Conservation (phyloP, 1,140 invertebrate genomes). For the Lordiphosa clarofinis region DNA sequence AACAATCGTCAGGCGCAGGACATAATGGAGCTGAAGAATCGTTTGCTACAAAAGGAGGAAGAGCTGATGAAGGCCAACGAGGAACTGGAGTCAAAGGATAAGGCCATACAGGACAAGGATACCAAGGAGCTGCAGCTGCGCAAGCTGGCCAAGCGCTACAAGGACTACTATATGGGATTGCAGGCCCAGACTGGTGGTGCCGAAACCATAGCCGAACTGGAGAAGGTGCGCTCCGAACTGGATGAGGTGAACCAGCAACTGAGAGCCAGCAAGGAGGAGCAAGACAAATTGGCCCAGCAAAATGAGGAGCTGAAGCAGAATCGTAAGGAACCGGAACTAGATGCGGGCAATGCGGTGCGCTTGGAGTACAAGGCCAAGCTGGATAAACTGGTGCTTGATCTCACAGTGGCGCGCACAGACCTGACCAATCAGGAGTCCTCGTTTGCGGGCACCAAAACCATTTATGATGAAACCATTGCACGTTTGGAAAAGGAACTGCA, state of each 20-base stretch:
- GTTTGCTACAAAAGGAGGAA: constrained; percentile 82
- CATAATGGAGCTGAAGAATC: constrained; percentile 82
- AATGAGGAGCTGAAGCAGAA: constrained; percentile 86
- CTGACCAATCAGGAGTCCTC: constrained; percentile 83
- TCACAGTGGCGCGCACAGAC: constrained; percentile 74
- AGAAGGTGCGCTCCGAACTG: constrained; percentile 80
- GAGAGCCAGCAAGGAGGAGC: constrained; percentile 82
- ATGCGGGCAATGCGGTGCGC: constrained; percentile 79
- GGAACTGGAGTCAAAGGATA: constrained; percentile 85
- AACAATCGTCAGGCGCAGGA: constrained; percentile 80
- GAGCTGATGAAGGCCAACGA: constrained; percentile 84
- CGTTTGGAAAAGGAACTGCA: constrained; percentile 88
- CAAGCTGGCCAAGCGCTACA: constrained; percentile 96
- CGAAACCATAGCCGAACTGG: constrained; percentile 76
- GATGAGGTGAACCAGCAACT: constrained; percentile 84
- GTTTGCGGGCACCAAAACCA: constrained; percentile 84
- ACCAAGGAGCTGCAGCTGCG: constrained; percentile 91
- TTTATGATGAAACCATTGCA: constrained; percentile 86
- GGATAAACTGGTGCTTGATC: constrained; percentile 56
- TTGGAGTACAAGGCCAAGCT: constrained; percentile 78
- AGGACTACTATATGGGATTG: constrained; percentile 90
- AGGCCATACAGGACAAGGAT: constrained; percentile 85
- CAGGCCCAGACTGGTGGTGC: constrained; percentile 80
- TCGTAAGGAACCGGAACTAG: constrained; percentile 26
- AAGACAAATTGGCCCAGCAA: constrained; percentile 85